Evolutionary conservation across 2,888 invertebrate genomes (phyloP), one percentile per base, ranked within the genome.

Genomic region (Parnassius glacialis): DNA sequence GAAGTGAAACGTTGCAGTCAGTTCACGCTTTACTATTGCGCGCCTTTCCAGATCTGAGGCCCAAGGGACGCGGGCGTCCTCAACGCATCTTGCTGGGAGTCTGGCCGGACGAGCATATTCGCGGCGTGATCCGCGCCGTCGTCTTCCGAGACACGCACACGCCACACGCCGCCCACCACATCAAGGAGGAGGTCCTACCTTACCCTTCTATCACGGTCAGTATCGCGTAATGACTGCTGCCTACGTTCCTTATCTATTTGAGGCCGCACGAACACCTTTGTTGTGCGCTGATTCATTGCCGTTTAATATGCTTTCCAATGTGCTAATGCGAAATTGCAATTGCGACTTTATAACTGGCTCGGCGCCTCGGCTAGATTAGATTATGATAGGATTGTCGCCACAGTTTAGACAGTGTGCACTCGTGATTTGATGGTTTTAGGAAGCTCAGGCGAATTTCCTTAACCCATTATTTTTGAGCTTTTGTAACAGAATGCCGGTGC

Each of bases 61-160:
- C 97, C 51, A 97, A 97, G 87, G 97, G 97, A 57, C 93, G 97
- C 76, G 97, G 97, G 44, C 92, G 97, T 70, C 97, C 97, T 34
- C 97, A 97, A 83, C 94, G 97, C 81, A 97, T 97, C 82, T 92
- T 97, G 71, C 92, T 97, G 70, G 97, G 97, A 67, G 96, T 97
- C 66, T 97, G 97, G 97, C 97, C 97, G 10, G 97, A 97, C 86
- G 97, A 97, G 82, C 97, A 97, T 87, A 97, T 97, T 84, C 95
- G 97, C 80, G 97, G 97, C 67, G 97, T 97, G 61, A 97, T 97
- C 78, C 94, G 97, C 76, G 96, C 97, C 64, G 97, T 97, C 59
- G 97, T 97, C 65, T 97, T 97, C 92, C 93, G 97, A 75, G 97
- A 97, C 90, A 95, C 95, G 12, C 93, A 93, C 81, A 87, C 92